These are phyloP conservation scores for Perognathus longimembris DNA, from an alignment of 2,113 vertebrate genomes.

Conservation along the genomic window DNA sequence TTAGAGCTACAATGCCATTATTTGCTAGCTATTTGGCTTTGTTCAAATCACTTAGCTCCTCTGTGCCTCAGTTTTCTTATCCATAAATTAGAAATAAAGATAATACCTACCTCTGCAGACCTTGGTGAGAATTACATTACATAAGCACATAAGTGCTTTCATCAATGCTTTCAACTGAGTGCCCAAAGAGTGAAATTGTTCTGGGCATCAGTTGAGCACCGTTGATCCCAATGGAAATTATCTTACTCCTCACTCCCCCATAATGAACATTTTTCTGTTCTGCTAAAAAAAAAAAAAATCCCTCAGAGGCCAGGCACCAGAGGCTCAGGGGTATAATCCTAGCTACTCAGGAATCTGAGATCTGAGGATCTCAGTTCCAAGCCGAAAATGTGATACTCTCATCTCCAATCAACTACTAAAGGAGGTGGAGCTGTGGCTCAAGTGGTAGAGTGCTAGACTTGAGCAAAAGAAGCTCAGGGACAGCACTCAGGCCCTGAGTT, in stretches of 20 bases:
- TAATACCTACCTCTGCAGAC: background rate
- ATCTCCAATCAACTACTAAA: too few relatives aligned
- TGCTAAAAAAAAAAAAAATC: background rate
- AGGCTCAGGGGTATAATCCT: too few relatives aligned
- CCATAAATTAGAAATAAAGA: conserved; percentile 20
- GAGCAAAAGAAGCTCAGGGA: too few relatives aligned
- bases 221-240: background rate
- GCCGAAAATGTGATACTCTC: too few relatives aligned
- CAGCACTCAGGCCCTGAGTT: too few relatives aligned
- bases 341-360: too few relatives aligned
- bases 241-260: background rate
- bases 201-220: background rate
- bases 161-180: background rate
- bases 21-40: background rate
- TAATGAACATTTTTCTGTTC: background rate
- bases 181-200: background rate
- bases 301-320: too few relatives aligned
- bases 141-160: background rate
- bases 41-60: background rate
- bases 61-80: background rate
- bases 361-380: too few relatives aligned
- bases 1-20: too few relatives aligned
- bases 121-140: background rate
- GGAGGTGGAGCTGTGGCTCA: too few relatives aligned
- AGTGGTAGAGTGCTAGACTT: too few relatives aligned